Base-by-base conservation (phyloP, 2,888 invertebrate species). In the Lithodes maja region DNA sequence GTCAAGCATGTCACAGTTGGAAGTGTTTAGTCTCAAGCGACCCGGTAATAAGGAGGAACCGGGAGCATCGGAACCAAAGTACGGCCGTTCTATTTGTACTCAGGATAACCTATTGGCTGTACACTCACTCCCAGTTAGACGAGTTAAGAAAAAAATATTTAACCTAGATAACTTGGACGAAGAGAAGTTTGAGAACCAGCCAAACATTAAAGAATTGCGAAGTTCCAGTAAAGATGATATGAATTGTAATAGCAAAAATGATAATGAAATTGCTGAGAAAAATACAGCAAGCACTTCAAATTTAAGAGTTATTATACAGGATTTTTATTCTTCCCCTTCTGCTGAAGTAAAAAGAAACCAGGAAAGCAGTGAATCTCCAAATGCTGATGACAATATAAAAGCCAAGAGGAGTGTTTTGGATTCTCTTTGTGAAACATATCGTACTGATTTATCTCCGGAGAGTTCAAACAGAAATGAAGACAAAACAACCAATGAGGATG, bases 1-100 rank as follows among this genome's bases (percentile, higher is more conserved):
- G 49, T 84, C 85, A 50, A 90, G 87, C 68, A 81, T 80, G 7
- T 71, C 90, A 5, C 75, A 52, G 2, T 75, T 90, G 33, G 81
- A 87, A 53, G 71, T 85, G 33, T 90, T 90, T 71, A 85, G 85
- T 82, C 81, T 84, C 9, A 87, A 85, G 54, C 86, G 87, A 74
- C 9, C 61, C 12, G 71, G 71, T 75, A 69, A 82, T 17, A 69
- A 83, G 69, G 80, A 83, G 17, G 82, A 74, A 5, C 68, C 68
- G 15, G 33, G 33, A 33, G 12, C 61, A 12, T 17, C 2, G 17
- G 79, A 75, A 3, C 55, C 33, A 12, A 88, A 86, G 52, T 88
- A 88, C 61, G 83, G 88, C 9, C 50, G 79, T n/a, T 74, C 78
- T 3, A 9, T 88, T 15, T 79, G 85, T 55, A 83, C 85, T 5